These are phyloP conservation scores for Botrylloides violaceus DNA, from an alignment of 23 tunicate genomes.

Conservation along the genomic window DNA sequence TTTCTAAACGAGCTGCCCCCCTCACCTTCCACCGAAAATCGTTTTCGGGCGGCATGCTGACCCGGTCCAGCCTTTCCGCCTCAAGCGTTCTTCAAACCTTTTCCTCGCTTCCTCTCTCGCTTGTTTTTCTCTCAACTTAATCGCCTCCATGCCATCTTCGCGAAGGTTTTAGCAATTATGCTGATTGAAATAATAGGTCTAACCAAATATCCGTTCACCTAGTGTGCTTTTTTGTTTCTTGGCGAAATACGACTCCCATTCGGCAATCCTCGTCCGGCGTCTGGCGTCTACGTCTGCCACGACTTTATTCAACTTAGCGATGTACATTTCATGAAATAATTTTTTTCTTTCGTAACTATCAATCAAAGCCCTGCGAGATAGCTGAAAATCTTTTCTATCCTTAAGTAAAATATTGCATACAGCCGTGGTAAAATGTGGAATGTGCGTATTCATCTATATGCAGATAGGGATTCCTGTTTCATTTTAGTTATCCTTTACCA, in stretches of 20 bases:
- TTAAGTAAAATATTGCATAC: too few species aligned
- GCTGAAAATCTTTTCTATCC: too few species aligned
- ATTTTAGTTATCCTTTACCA: too few species aligned
- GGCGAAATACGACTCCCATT: slow-evolving; percentile 36
- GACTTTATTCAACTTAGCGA: slow-evolving; percentile 28
- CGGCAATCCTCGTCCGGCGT: slow-evolving; percentile 25
- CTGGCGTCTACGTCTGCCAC: slow-evolving; percentile 25
- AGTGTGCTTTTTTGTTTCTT: slow-evolving; percentile 14
- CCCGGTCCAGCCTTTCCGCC: slow-evolving; percentile 44
- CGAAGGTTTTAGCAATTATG: neutral
- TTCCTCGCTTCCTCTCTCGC: slow-evolving; percentile 18
- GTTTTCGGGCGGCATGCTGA: neutral
- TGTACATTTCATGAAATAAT: slow-evolving; percentile 39
- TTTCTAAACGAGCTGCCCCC: too few species aligned
- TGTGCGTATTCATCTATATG: too few species aligned
- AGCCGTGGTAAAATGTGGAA: too few species aligned
- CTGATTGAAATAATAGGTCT: neutral
- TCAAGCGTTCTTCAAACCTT: slow-evolving; percentile 32
- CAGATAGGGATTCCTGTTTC: too few species aligned
- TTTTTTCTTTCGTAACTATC: slow-evolving; percentile 43
- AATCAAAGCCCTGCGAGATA: slow-evolving; percentile 24
- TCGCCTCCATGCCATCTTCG: slow-evolving; percentile 12
- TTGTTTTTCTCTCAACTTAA: slow-evolving; percentile 8
- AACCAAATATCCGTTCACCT: too few species aligned
- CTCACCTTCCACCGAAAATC: neutral